Evolutionary conservation across 2,113 vertebrate genomes (phyloP), one percentile per base, ranked within the genome.

Genomic region (Gallinago jamesoni): DNA sequence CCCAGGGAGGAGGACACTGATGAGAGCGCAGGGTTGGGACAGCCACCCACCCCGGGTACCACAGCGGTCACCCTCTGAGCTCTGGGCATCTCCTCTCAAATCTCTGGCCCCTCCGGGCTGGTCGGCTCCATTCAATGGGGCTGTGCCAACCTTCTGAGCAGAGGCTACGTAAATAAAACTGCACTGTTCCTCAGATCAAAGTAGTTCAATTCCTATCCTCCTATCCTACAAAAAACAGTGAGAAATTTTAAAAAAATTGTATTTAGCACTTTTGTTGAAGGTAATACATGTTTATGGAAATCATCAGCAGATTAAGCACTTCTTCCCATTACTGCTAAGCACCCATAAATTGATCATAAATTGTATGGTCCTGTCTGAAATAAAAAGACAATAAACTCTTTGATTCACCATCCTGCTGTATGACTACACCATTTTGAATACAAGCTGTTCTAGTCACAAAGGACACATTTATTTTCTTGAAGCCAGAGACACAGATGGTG

Each of bases 371-470:
- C 50, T 76, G 53, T 47, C 88, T 90, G 96, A 86, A 96, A 90
- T 41, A 43, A 62, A 74, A 80, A 17, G 85, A 94, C 68, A 90
- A 88, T 87, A 83, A 92, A 81, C 55, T 72, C 63, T 75, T 30
- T 37, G 0, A 24, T 57, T 86, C 73, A 83, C 50, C 7, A 0
- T 86, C 60, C 78, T 57, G 33, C 60, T 89, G 24, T 81, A 92
- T 60, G 66, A 81, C 84, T 82, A 31, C 92, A 92, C 52, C 66
- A 28, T 94, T 97, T 87, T 96, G 81, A 94, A 66, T 79, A 77
- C 89, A 60, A 59, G 76, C 89, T 95, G 95, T 90, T 95, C 73
- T 77, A 94, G 91, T 63, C 87, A 94, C 86, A 92, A 78, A 93
- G 87, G 91, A 93, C 60, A 87, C 69, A 92, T 96, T 89, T 84